These are phyloP conservation scores for Caenorhabditis remanei DNA, from an alignment of 1,140 invertebrate species.

Conservation along the genomic window DNA sequence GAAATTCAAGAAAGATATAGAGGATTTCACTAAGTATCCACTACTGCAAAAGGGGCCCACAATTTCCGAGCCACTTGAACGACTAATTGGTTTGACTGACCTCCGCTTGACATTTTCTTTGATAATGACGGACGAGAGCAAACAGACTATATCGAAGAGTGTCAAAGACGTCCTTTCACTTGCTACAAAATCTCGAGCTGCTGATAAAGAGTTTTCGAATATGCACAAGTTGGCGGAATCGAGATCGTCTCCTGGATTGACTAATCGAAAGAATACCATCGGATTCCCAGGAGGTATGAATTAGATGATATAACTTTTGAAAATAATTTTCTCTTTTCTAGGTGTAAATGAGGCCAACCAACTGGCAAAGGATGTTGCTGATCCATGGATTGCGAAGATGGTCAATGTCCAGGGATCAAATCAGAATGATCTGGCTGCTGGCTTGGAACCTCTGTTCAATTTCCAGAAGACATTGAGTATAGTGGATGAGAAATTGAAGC, in stretches of 20 bases:
- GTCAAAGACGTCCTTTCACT: no score
- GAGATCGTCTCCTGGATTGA: background rate
- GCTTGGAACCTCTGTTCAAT: background rate
- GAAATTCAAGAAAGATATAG: no score
- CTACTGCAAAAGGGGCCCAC: no score
- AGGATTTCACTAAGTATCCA: no score
- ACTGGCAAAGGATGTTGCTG: background rate
- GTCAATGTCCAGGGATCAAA: background rate
- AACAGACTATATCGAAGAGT: background rate
- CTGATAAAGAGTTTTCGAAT: background rate
- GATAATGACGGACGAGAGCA: no score
- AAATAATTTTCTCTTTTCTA: no score
- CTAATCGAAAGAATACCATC: background rate
- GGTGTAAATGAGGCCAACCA: background rate
- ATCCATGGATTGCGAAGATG: background rate
- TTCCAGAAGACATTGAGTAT: background rate
- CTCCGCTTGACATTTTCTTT: no score
- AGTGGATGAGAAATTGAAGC: background rate
- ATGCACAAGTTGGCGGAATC: background rate
- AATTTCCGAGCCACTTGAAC: no score
- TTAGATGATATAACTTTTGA: no score
- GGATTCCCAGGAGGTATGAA: no score
- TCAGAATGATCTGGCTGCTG: background rate
- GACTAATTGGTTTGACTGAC: no score
- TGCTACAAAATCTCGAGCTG: fast-evolving